Evolutionary conservation across 2,797 vertebrate species (phyloP).

Genomic region (Pogonophryne albipinna): DNA sequence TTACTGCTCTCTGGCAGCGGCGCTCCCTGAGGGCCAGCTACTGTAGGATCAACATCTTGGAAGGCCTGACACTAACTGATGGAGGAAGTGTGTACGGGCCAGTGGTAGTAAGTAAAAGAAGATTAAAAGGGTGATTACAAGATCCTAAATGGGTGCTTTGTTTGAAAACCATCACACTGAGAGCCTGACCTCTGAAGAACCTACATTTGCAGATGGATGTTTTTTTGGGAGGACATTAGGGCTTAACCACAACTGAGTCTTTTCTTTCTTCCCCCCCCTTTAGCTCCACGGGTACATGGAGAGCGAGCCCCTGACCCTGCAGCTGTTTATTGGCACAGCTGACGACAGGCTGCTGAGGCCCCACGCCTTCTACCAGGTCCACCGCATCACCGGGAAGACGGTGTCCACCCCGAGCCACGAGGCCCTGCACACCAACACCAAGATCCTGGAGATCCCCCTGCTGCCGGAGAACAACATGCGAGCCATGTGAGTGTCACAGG

Average conservation of each 20-base stretch:
- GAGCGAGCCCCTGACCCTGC: slow-evolving; percentile 94
- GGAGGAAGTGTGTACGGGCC: slow-evolving; percentile 45
- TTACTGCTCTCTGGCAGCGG: slow-evolving; percentile 39
- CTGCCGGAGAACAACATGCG: slow-evolving; percentile 98
- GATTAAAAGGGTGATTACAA: slow-evolving; percentile 46
- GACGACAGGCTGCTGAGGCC: slow-evolving; percentile 98
- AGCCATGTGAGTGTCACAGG: slow-evolving; percentile 91
- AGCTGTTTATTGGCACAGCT: slow-evolving; percentile 98
- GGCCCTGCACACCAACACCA: slow-evolving; percentile 95
- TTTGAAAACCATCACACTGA: slow-evolving; percentile 35
- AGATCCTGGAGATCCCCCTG: slow-evolving; percentile 97
- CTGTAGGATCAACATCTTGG: slow-evolving; percentile 55
- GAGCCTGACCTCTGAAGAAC: slow-evolving; percentile 42
- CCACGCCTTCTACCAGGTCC: slow-evolving; percentile 99
- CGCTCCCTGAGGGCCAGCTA: slow-evolving; percentile 37
- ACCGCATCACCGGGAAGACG: slow-evolving; percentile 98
- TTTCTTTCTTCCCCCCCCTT: slow-evolving; percentile 64
- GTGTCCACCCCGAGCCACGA: slow-evolving; percentile 98
- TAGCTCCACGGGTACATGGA: slow-evolving; percentile 97
- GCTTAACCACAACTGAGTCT: slow-evolving; percentile 13
- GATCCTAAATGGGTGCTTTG: slow-evolving; percentile 60
- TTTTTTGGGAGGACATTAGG: background rate
- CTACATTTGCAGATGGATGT: background rate
- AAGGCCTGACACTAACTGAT: slow-evolving; percentile 40
- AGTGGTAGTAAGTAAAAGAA: slow-evolving; percentile 50